Conservation (phyloP, 1,140 invertebrate species). For the Pseudachorutes palmiensis region DNA sequence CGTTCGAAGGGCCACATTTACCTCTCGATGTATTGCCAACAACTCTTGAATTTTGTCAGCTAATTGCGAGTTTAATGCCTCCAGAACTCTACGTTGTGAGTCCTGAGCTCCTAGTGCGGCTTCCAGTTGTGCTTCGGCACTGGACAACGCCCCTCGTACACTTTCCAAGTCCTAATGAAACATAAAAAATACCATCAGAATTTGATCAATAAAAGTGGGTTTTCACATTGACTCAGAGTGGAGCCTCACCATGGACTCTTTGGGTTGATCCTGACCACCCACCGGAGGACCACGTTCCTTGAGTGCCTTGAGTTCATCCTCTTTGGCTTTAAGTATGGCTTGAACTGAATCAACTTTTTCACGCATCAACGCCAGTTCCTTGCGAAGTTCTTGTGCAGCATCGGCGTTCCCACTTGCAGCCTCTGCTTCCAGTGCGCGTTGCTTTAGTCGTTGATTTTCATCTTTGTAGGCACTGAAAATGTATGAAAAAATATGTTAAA, state of each 20-base stretch:
- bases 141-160: neutral
- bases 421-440: constrained; percentile 62
- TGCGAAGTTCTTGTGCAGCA: constrained; percentile 48
- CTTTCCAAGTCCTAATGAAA: neutral
- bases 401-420: constrained; percentile 54
- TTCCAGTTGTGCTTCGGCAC: constrained; percentile 69
- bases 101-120: constrained; percentile 70
- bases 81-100: constrained; percentile 71
- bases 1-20: constrained; percentile 66
- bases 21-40: constrained; percentile 72
- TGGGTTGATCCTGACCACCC: constrained; percentile 18
- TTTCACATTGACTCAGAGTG: neutral
- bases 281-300: no score
- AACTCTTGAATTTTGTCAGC: constrained; percentile 76
- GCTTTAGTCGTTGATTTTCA: constrained; percentile 82
- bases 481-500: neutral
- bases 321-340: constrained; percentile 62
- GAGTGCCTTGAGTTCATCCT: constrained; percentile 55
- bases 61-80: constrained; percentile 73
- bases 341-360: constrained; percentile 63
- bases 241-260: constrained; percentile 28
- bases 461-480: constrained; percentile 83
- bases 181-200: no score
- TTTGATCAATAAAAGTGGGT: no score
- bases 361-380: constrained; percentile 56